Evolutionary conservation across 2,888 invertebrate genomes (phyloP), one percentile per base, ranked within the genome.

Genomic region (Dioctria rufipes): DNA sequence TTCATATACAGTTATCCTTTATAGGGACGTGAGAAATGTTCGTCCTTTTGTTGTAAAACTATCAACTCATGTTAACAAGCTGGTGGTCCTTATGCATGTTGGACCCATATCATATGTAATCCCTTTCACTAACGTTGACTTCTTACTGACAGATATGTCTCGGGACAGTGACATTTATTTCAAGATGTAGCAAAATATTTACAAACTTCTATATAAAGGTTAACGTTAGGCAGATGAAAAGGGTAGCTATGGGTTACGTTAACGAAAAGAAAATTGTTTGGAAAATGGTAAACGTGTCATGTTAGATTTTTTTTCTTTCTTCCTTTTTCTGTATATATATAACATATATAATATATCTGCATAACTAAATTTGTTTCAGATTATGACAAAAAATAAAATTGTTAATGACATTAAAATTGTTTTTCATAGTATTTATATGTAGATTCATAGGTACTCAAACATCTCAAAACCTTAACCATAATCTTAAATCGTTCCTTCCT

Each of bases 31-130:
- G 54, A 54, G 54, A 69, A 67, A 51, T 46, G 69, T 49, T 51
- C 69, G 37, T 25, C 69, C 69, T 69, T 69, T 69, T 69, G 51
- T 69, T 51, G n/a, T 51, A 69, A 69, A 69, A 69, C 69, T 69
- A 69, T 49, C 69, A 69, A 69, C 69, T 69, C 69, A 69, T 69
- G 69, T 69, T 69, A 69, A 69, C 69, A 69, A 51, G 37, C 69
- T 69, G 25, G 9, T 9, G 69, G n/a, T 49, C 69, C 54, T n/a
- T 9, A 11, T 49, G 11, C 69, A 69, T 51, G 69, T 37, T 51
- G 51, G 8, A 69, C 69, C 69, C 69, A 69, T 25, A 69, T 69
- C 69, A 69, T 69, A 51, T 51, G 39, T 69, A 69, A 69, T 69
- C 69, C 69, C 49, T 51, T 51, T 37, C 39, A 54, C 54, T 54